phyloP scores from a whole-genome alignment of 1,140 invertebrate genomes.

The Diorhabda elongata region DNA sequence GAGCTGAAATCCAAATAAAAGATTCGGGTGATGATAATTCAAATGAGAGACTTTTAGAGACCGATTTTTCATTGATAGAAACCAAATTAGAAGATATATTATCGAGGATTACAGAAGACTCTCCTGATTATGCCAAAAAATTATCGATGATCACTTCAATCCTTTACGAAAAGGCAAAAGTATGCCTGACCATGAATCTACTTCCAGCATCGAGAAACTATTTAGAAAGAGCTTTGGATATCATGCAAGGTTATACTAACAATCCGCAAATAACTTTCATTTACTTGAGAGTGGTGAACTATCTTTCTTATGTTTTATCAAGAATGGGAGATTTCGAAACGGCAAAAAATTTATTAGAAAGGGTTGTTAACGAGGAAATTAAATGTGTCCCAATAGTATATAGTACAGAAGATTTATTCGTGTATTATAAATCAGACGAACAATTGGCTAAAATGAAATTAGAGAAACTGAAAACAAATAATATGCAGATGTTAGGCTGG shows the following conservation, averaged over 20 bases:
- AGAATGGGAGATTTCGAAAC: constrained; percentile 33
- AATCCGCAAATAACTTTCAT: constrained; percentile 43
- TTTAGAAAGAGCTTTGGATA: constrained; percentile 31
- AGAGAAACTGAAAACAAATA: constrained; percentile 36
- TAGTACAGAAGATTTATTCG: constrained; percentile 42
- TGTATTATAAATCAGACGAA: constrained; percentile 24
- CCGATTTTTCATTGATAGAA: constrained; percentile 6
- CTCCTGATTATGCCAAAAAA: constrained; percentile 23
- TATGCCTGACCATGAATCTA: constrained; percentile 26
- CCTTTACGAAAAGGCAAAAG: constrained; percentile 41
- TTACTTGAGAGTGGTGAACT: constrained; percentile 84
- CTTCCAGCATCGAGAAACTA: constrained; percentile 22
- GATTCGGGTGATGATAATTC: constrained; percentile 12
- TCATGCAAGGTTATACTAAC: constrained; percentile 30
- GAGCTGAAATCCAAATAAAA: constrained; percentile 5
- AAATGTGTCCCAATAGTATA: constrained; percentile 24
- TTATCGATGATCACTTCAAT: constrained; percentile 39
- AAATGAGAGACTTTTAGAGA: constrained; percentile 6
- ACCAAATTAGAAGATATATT: constrained; percentile 15
- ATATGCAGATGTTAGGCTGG: constrained; percentile 44
- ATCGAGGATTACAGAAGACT: constrained; percentile 4
- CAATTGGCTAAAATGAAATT: constrained; percentile 28
- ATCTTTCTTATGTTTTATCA: constrained; percentile 61
- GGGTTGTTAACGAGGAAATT: constrained; percentile 26
- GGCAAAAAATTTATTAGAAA: constrained; percentile 32